Evolutionary conservation across 2,888 invertebrate genomes (phyloP).

Genomic region (Trichopoda pennipes): DNA sequence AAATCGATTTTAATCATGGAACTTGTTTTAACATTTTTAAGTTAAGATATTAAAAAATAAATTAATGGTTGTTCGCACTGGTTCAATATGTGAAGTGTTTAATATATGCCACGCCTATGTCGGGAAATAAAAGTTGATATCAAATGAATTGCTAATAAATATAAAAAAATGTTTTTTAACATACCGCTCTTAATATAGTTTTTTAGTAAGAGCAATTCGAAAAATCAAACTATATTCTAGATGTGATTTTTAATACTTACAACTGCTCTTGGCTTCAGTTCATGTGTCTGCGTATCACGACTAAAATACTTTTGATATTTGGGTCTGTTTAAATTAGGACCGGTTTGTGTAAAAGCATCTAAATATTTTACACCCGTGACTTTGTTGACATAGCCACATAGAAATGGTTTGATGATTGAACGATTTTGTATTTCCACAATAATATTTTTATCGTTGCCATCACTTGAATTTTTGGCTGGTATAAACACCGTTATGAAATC

Average conservation of each 20-base stretch:
- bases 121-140: no score
- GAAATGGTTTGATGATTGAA: constrained; percentile 87
- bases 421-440: constrained; percentile 84
- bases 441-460: constrained; percentile 80
- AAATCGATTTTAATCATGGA: no score
- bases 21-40: no score
- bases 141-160: no score
- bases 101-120: no score
- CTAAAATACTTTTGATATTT: constrained; percentile 73
- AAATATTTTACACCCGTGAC: constrained; percentile 87
- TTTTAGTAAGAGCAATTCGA: no score
- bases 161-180: no score
- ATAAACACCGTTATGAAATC: constrained; percentile 83
- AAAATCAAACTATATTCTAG: no score
- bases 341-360: constrained; percentile 92
- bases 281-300: constrained; percentile 86
- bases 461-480: constrained; percentile 79
- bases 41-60: no score
- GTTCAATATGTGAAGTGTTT: no score
- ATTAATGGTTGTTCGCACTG: no score
- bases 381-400: constrained; percentile 89
- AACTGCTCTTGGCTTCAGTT: constrained; percentile 77
- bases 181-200: no score
- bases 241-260: constrained; percentile 74
- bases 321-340: constrained; percentile 77